These are phyloP conservation scores for Pinna nobilis DNA, from an alignment of 1,140 invertebrate species.

Conservation along the genomic window DNA sequence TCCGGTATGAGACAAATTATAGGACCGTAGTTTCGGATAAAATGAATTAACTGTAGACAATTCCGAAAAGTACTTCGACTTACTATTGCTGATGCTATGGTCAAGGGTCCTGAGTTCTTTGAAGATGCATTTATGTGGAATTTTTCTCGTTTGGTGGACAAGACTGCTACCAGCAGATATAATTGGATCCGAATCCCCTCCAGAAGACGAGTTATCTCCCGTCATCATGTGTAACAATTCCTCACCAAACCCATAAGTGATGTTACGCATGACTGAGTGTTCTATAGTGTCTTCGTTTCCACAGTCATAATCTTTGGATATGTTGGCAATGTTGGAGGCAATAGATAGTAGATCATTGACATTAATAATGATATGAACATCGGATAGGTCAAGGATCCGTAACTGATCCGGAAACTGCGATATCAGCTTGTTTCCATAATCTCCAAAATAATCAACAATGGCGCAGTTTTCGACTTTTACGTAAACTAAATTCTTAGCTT, in stretches of 20 bases:
- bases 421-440: slow-evolving; percentile 5
- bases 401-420: slow-evolving; percentile 38
- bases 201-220: not conserved
- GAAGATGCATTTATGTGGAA: slow-evolving; percentile 40
- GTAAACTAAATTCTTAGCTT: slow-evolving; percentile 26
- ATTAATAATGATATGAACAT: slow-evolving; percentile 18
- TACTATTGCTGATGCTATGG: slow-evolving; percentile 25
- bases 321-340: slow-evolving; percentile 18
- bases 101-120: slow-evolving; percentile 37
- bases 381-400: slow-evolving; percentile 12
- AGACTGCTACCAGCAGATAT: slow-evolving; percentile 27
- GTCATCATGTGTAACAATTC: not conserved
- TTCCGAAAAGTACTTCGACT: slow-evolving; percentile 41
- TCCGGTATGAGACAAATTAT: slow-evolving; percentile 46
- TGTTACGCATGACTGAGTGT: slow-evolving; percentile 29
- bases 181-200: not conserved
- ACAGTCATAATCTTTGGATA: slow-evolving; percentile 46
- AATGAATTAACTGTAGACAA: slow-evolving; percentile 40
- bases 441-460: slow-evolving; percentile 39
- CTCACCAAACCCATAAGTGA: slow-evolving; percentile 33
- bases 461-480: slow-evolving; percentile 31
- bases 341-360: slow-evolving; percentile 26
- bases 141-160: slow-evolving; percentile 23
- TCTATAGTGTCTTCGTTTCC: slow-evolving; percentile 45
- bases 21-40: slow-evolving; percentile 33